Evolutionary conservation across 2,113 vertebrate genomes (phyloP), one percentile per base, ranked within the genome.

Genomic region (Phalacrocorax pelagicus): DNA sequence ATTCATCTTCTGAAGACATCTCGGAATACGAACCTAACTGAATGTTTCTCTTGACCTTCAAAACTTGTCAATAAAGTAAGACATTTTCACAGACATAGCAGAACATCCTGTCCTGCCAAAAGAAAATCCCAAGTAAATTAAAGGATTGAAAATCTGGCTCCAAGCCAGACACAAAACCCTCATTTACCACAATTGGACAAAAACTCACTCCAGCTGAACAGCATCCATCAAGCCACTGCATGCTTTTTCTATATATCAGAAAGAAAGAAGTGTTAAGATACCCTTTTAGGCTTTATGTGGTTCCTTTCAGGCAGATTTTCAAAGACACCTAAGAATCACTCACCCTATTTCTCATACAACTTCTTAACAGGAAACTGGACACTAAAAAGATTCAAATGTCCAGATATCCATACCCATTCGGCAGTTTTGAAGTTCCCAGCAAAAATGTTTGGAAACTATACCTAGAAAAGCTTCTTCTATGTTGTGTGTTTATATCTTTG

Each of bases 91-190:
- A 85, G 83, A 70, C 69, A 62, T 32, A 92, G 80, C 46, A 94
- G 95, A 92, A 97, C 92, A 92, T 61, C 46, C 57, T 0, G 15
- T 95, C 36, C 89, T 95, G 96, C 97, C 97, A 94, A 89, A 88
- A 91, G 72, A 89, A 94, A 93, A 97, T 86, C 80, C 80, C 91
- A 94, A 92, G 10, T 93, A 96, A 95, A 97, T 95, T 91, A 89
- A 94, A 94, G 61, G 63, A 93, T 92, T 96, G 92, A 69, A 91
- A 91, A 81, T 23, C 52, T 91, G 88, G 65, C 86, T 89, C 30
- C 34, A 79, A 91, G 57, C 86, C 96, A 96, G 55, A 81, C 29
- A 36, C 57, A 94, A 92, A 96, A n/a, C 32, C 30, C 47, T 81
- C 72, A 78, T 93, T 94, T 88, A 75, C 72, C 80, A 84, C 36